A percentile compares a stretch with the other conserved stretches of the same genome.
Conservation (phyloP, 2,113 vertebrate genomes). For the Chlamydotis undulata region DNA sequence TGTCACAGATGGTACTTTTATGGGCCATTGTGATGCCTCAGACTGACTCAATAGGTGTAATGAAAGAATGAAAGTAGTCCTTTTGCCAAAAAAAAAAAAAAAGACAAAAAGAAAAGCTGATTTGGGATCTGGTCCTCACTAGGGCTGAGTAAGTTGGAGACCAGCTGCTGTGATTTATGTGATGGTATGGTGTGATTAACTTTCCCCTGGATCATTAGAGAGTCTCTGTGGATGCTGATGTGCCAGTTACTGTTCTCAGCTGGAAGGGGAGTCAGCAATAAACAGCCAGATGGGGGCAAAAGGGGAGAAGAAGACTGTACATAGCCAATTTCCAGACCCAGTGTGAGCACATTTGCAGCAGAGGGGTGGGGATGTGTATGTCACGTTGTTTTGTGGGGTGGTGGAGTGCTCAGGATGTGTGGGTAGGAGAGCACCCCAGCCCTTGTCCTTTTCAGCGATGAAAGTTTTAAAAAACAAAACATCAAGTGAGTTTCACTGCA, state of each 20-base stretch:
- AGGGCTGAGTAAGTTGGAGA: neutral
- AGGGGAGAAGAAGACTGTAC: neutral
- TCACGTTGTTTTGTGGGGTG: neutral
- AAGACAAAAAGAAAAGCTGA: neutral
- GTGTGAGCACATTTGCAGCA: accelerated
- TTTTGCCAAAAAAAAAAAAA: neutral
- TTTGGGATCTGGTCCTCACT: neutral
- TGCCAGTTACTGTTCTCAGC: constrained; percentile 44
- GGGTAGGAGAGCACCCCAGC: neutral
- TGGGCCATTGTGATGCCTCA: neutral
- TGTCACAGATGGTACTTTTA: constrained; percentile 38
- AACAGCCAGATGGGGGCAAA: constrained; percentile 3
- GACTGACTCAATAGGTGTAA: constrained; percentile 9
- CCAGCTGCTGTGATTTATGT: constrained; percentile 25
- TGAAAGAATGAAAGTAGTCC: neutral
- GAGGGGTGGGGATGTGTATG: neutral
- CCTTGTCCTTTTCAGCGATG: neutral
- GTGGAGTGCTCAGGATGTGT: neutral
- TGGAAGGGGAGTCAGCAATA: constrained; percentile 45
- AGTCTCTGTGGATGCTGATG: constrained; percentile 21
- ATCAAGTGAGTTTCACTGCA: neutral
- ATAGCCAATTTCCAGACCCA: neutral
- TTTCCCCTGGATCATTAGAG: constrained; percentile 38
- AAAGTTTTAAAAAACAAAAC: neutral
- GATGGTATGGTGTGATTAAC: constrained; percentile 26